These are phyloP conservation scores for Temnothorax unifasciatus DNA, from an alignment of 2,888 invertebrate genomes.

Conservation along the genomic window DNA sequence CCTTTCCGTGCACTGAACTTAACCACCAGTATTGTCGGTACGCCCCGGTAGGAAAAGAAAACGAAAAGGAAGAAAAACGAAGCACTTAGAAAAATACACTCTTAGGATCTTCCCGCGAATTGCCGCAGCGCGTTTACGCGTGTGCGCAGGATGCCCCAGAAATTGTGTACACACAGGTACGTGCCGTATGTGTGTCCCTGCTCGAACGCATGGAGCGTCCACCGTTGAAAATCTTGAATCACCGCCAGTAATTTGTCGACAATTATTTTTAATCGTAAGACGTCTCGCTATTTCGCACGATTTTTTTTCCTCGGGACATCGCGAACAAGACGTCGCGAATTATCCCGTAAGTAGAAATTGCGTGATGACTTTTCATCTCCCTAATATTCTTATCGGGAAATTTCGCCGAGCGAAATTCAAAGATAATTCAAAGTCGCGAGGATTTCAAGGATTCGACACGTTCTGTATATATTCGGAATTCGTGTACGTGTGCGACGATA, in stretches of 20 bases:
- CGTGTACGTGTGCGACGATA: constrained; percentile 18
- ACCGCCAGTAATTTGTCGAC: neutral
- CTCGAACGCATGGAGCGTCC: constrained; percentile 22
- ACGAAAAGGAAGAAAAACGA: constrained; percentile 64
- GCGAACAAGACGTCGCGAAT: neutral
- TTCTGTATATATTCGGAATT: constrained; percentile 2
- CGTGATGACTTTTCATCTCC: neutral
- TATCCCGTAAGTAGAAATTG: constrained; percentile 6
- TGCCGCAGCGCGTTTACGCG: constrained; percentile 16
- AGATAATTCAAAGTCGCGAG: constrained; percentile 16
- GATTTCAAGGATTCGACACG: constrained; percentile 32
- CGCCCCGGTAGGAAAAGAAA: constrained; percentile 57
- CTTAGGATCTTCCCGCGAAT: constrained; percentile 48
- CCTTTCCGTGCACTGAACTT: constrained; percentile 37
- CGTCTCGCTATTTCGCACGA: neutral
- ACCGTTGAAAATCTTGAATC: constrained; percentile 15
- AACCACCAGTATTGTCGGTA: constrained; percentile 66
- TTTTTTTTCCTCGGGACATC: neutral
- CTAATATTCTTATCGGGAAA: constrained; percentile 1
- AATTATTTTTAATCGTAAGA: neutral
- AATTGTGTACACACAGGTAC: constrained; percentile 41
- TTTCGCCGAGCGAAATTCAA: constrained; percentile 16
- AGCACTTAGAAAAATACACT: constrained; percentile 74
- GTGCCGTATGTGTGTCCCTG: constrained; percentile 19
- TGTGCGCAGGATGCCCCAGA: constrained; percentile 33